Conservation (phyloP, 1,140 invertebrate genomes). For the Cylas formicarius region DNA sequence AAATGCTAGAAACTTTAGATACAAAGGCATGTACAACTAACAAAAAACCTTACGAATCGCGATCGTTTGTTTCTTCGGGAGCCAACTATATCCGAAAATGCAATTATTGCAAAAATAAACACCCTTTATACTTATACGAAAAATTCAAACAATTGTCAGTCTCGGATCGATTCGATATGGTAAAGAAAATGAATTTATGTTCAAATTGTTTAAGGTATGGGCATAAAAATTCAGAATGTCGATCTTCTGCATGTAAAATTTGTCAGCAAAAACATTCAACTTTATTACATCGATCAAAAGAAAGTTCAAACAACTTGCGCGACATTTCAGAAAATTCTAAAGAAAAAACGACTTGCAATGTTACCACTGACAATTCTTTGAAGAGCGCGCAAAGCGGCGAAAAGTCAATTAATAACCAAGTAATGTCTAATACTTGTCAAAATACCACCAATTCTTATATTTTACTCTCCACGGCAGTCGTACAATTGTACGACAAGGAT, state of each 20-base stretch:
- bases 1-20: slow-evolving; percentile 13
- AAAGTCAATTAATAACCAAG: slow-evolving; percentile 1
- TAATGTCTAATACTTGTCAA: background rate
- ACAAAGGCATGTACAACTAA: slow-evolving; percentile 1
- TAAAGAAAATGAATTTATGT: slow-evolving; percentile 13
- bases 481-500: slow-evolving; percentile 6
- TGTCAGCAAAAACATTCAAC: too few species aligned
- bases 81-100: too few species aligned
- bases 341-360: too few species aligned
- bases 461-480: slow-evolving; percentile 9
- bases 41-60: background rate
- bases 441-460: slow-evolving; percentile 6
- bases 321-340: too few species aligned
- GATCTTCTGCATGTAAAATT: too few species aligned
- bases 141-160: slow-evolving; percentile 8
- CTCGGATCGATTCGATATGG: background rate
- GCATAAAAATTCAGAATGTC: slow-evolving; percentile 7
- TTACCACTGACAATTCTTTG: too few species aligned
- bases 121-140: slow-evolving; percentile 10
- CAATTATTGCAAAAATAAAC: background rate
- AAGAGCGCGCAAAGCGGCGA: too few species aligned
- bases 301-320: too few species aligned
- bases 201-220: slow-evolving; percentile 12
- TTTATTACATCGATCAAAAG: too few species aligned
- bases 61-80: too few species aligned